Percentiles rank a stretch among this genome's conserved stretches.
Evolutionary conservation across 1,140 invertebrate species (phyloP).

Genomic region (Tetramorium parvispinum): DNA sequence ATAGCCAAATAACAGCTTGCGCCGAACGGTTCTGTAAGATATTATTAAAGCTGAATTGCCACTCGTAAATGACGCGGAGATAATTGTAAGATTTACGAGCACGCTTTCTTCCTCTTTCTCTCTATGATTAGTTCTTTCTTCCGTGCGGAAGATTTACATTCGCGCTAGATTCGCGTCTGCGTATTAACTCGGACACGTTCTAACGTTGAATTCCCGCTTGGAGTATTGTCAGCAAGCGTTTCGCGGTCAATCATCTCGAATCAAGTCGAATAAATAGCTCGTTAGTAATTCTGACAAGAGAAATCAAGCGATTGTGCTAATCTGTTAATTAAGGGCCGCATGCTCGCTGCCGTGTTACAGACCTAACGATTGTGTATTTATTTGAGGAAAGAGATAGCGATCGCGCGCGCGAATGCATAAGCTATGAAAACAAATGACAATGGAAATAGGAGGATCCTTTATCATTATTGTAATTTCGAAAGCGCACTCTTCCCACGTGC

Average conservation of each 20-base stretch:
- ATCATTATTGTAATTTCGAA: conserved; percentile 37
- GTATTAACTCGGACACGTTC: not conserved
- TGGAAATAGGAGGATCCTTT: conserved; percentile 36
- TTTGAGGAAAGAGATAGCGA: conserved; percentile 49
- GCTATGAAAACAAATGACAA: conserved; percentile 24
- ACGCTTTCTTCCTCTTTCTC: conserved; percentile 63
- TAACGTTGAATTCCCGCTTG: not conserved
- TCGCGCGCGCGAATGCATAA: conserved; percentile 29
- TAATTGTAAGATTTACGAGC: conserved; percentile 77
- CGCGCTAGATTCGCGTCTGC: conserved; percentile 2
- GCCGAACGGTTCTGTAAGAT: conserved; percentile 72
- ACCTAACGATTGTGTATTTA: conserved; percentile 35
- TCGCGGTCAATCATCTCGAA: conserved; percentile 25
- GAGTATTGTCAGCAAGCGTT: not conserved
- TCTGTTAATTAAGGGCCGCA: conserved; percentile 48
- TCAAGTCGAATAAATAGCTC: conserved; percentile 19
- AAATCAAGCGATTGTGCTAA: conserved; percentile 56
- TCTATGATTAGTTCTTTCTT: conserved; percentile 81
- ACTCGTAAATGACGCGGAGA: conserved; percentile 80
- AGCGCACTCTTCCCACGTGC: conserved; percentile 63
- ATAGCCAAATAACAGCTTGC: conserved; percentile 82
- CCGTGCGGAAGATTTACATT: conserved; percentile 66
- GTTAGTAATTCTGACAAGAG: conserved; percentile 57
- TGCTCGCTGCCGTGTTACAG: conserved; percentile 6
- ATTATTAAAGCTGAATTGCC: conserved; percentile 83